Evolutionary conservation across 2,113 vertebrate genomes (phyloP).

Genomic region (Tupaia chinensis): DNA sequence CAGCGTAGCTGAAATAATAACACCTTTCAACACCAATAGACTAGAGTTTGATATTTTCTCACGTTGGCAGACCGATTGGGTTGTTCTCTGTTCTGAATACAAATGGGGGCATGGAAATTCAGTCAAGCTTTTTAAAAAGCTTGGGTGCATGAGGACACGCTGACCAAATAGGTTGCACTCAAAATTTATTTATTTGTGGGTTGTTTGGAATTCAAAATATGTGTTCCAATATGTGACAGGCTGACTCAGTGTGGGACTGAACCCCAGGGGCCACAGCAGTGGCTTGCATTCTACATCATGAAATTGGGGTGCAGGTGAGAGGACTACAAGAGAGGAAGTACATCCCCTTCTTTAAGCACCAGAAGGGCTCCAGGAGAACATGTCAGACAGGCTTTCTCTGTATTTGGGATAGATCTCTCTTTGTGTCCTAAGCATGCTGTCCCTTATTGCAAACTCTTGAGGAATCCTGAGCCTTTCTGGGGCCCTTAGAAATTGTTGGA

Average conservation of each 20-base stretch:
- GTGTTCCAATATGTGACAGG: not conserved
- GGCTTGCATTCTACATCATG: not conserved
- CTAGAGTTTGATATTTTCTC: not conserved
- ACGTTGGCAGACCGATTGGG: not conserved
- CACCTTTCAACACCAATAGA: not conserved
- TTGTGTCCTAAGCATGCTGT: fast-evolving
- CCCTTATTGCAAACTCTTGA: not conserved
- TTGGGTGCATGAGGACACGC: not conserved
- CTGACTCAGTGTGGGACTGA: fast-evolving
- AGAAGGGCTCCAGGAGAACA: not conserved
- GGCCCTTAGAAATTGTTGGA: not conserved
- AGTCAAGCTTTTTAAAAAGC: not conserved
- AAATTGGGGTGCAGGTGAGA: too few species aligned
- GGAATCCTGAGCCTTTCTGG: not conserved
- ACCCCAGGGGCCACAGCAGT: not conserved
- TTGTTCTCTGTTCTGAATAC: not conserved
- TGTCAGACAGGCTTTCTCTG: not conserved
- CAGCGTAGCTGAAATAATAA: not conserved
- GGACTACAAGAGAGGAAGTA: not conserved
- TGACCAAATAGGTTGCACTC: not conserved
- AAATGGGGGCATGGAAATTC: not conserved
- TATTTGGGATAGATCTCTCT: not conserved
- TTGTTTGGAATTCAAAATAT: not conserved
- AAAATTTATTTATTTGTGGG: not conserved
- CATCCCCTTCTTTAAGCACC: too few species aligned